These are phyloP conservation scores for Formica selysi DNA, from an alignment of 1,140 invertebrate species.

Conservation along the genomic window DNA sequence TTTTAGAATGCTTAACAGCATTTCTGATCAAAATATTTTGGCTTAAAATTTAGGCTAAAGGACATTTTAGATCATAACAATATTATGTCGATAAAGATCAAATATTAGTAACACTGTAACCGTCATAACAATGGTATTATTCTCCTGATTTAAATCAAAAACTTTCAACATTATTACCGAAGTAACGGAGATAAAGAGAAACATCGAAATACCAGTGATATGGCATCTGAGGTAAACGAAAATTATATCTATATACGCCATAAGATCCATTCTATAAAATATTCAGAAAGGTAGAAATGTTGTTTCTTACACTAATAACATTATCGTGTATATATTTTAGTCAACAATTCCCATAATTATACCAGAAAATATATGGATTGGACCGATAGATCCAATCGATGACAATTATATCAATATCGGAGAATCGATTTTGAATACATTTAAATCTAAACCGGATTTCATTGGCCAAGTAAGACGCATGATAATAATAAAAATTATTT, in stretches of 20 bases:
- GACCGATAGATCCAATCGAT: too few relatives aligned
- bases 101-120: neutral
- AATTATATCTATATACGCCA: too few relatives aligned
- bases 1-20: neutral
- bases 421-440: neutral
- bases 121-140: too few relatives aligned
- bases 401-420: neutral
- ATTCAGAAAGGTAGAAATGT: neutral
- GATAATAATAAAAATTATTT: too few relatives aligned
- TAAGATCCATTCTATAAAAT: too few relatives aligned
- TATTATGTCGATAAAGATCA: neutral
- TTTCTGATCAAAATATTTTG: neutral
- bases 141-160: too few relatives aligned
- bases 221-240: too few relatives aligned
- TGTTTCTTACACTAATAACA: neutral
- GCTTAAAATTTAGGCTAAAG: neutral
- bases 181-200: too few relatives aligned
- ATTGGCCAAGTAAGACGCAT: constrained; percentile 26
- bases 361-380: neutral
- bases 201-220: too few relatives aligned
- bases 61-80: neutral
- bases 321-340: neutral
- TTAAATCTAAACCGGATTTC: neutral
- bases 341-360: neutral
- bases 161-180: too few relatives aligned